Evolutionary conservation across 2,888 invertebrate genomes (phyloP).

Genomic region (Phoronis australis): DNA sequence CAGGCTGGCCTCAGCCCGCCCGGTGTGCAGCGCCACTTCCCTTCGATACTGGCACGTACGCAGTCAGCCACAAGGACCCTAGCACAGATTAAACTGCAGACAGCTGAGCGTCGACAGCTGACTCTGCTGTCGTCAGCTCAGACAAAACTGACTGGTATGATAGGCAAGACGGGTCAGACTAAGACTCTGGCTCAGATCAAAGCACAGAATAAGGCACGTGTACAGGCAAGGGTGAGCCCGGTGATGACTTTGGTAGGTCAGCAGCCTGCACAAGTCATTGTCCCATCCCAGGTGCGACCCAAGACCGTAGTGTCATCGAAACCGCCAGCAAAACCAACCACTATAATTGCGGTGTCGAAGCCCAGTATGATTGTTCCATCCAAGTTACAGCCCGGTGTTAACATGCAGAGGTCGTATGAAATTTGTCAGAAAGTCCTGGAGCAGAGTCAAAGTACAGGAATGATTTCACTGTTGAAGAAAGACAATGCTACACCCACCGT

Average conservation of each 20-base stretch:
- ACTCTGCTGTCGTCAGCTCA: background rate
- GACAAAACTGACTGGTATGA: background rate
- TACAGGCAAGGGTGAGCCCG: background rate
- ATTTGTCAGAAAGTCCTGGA: slow-evolving; percentile 75
- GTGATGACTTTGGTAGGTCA: background rate
- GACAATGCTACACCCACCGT: background rate
- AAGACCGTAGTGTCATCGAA: background rate
- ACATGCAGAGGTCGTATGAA: slow-evolving; percentile 89
- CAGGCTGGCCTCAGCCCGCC: background rate
- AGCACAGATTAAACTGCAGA: slow-evolving; percentile 48
- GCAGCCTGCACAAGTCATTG: background rate
- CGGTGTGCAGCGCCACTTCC: background rate
- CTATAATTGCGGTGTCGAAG: background rate
- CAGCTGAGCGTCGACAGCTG: slow-evolving; percentile 5
- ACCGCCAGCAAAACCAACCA: background rate
- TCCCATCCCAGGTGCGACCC: background rate
- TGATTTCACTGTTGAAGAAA: background rate
- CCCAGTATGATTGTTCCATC: background rate
- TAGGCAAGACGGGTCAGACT: slow-evolving; percentile 20
- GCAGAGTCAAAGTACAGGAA: slow-evolving; percentile 60
- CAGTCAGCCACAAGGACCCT: slow-evolving; percentile 36
- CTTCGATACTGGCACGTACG: background rate
- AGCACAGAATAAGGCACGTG: slow-evolving; percentile 21
- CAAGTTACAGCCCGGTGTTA: slow-evolving; percentile 64
- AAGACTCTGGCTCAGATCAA: slow-evolving; percentile 42